Conservation (phyloP, 2,113 vertebrate genomes). For the Mohoua ochrocephala region DNA sequence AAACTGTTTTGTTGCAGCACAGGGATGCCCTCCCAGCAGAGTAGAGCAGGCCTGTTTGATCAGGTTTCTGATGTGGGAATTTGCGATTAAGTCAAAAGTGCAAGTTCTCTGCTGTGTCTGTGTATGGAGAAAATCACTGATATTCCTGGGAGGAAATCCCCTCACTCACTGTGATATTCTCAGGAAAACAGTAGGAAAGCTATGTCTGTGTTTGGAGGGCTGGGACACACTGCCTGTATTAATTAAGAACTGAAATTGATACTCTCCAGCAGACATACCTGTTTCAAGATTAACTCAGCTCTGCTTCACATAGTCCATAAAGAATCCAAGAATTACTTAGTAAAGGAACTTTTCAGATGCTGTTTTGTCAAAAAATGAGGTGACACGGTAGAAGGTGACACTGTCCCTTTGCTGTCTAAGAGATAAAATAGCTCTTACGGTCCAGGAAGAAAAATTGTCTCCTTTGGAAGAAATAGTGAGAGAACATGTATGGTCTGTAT, state of each 20-base stretch:
- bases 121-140: background rate
- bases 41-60: background rate
- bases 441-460: background rate
- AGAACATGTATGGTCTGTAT: background rate
- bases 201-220: background rate
- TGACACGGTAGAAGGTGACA: background rate
- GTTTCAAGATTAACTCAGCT: background rate
- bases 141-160: background rate
- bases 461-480: background rate
- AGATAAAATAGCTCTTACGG: background rate
- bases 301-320: background rate
- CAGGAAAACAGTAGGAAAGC: background rate
- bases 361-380: background rate
- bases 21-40: background rate
- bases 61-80: background rate
- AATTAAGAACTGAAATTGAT: background rate
- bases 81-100: background rate
- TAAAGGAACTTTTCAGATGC: background rate
- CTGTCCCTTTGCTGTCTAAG: background rate
- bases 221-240: background rate
- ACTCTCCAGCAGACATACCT: background rate
- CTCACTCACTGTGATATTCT: background rate
- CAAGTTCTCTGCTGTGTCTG: background rate
- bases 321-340: background rate
- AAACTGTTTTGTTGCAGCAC: accelerated